Conservation (phyloP, 2,113 vertebrate species). For the Cavia aperea region DNA sequence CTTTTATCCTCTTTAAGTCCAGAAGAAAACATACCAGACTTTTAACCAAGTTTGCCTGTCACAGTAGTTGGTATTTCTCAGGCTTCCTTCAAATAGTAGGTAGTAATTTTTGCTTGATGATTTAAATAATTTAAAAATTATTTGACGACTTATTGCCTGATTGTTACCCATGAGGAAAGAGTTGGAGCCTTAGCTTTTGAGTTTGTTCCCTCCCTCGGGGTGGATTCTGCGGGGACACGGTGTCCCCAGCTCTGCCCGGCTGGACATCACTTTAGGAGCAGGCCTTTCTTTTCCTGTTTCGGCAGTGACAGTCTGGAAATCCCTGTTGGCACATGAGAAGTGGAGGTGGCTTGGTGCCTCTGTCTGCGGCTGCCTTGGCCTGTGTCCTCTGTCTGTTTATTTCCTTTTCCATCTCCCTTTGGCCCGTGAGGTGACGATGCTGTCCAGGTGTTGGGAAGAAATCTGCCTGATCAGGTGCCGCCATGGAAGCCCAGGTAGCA, state of each 20-base stretch:
- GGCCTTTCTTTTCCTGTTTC: neutral
- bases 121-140: too few relatives aligned
- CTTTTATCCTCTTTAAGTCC: neutral
- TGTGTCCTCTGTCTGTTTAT: constrained; percentile 21
- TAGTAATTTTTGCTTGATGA: too few relatives aligned
- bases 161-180: too few relatives aligned
- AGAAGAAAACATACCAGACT: neutral
- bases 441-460: constrained; percentile 66
- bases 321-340: constrained; percentile 4
- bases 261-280: neutral
- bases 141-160: too few relatives aligned
- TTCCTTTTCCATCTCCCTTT: constrained; percentile 53
- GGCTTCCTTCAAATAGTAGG: too few relatives aligned
- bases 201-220: neutral
- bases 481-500: constrained; percentile 69
- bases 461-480: neutral
- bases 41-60: neutral
- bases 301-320: neutral
- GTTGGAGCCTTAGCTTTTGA: too few relatives aligned
- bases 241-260: neutral
- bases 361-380: neutral
- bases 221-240: neutral
- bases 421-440: constrained; percentile 50
- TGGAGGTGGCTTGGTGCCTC: neutral
- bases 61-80: neutral